These are phyloP conservation scores for Aspidapion aeneum DNA, from an alignment of 2,888 invertebrate species.

Conservation along the genomic window DNA sequence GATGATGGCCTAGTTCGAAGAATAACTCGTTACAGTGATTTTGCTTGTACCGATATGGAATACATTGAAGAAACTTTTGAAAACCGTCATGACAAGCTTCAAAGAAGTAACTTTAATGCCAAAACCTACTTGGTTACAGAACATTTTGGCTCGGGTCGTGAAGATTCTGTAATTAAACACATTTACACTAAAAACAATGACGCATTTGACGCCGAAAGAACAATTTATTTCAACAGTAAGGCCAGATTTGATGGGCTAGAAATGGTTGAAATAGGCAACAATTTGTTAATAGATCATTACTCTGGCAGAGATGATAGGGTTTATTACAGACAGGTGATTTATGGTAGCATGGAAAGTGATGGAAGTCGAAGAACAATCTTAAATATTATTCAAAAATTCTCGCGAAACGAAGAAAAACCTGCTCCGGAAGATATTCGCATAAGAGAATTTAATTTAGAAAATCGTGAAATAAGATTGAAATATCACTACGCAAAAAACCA, in stretches of 20 bases:
- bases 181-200: constrained; percentile 29
- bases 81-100: constrained; percentile 64
- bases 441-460: constrained; percentile 59
- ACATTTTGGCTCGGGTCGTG: constrained; percentile 61
- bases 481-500: constrained; percentile 62
- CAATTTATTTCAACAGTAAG: constrained; percentile 51
- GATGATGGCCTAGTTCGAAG: constrained; percentile 68
- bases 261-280: constrained; percentile 53
- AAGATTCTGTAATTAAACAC: constrained; percentile 60
- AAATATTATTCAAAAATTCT: constrained; percentile 49
- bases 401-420: constrained; percentile 54
- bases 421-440: constrained; percentile 62
- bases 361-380: constrained; percentile 10
- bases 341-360: constrained; percentile 32
- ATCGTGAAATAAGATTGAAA: constrained; percentile 58
- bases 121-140: constrained; percentile 55
- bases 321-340: constrained; percentile 45
- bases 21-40: constrained; percentile 59
- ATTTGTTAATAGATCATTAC: constrained; percentile 38
- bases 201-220: constrained; percentile 42
- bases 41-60: constrained; percentile 50
- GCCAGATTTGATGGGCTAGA: constrained; percentile 70
- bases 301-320: constrained; percentile 33
- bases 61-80: constrained; percentile 58
- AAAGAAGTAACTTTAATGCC: constrained; percentile 53